Evolutionary conservation across 2,113 vertebrate genomes (phyloP), one percentile per base, ranked within the genome.

Genomic region (Lasiurus cinereus): DNA sequence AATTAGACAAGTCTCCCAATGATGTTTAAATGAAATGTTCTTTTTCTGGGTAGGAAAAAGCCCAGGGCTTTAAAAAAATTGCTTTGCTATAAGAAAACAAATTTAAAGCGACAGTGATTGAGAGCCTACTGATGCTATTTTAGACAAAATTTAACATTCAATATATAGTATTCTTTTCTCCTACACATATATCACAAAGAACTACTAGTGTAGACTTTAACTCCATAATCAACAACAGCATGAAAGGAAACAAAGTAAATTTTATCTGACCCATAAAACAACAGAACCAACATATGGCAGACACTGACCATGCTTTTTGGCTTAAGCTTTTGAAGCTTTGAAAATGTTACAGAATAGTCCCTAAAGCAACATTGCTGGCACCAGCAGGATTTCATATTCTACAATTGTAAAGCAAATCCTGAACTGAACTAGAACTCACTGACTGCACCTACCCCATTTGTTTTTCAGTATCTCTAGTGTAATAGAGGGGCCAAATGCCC

Each of bases 281-380:
- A 98, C 97, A 98, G 98, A 99, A 99, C 98, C 98, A 96, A 98
- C 98, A 98, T 98, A 99, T 97, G 98, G 99, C 98, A 99, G 98
- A 99, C 99, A 99, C 98, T 98, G 98, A 98, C 99, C 99, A 99
- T 99, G 99, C 99, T 99, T 98, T 97, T 98, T 98, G 97, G 98
- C 98, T 98, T 98, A 98, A 98, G 98, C 98, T 98, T 99, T 98
- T 97, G 98, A 98, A 99, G 99, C 98, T 99, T 98, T 98, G 95
- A 98, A 98, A 98, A 98, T 97, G 98, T 99, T 99, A 99, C 97
- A 99, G 98, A 99, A 99, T 79, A 98, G 98, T 98, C 98, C 98
- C 96, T 98, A 98, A 99, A 99, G 99, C 99, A 99, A 98, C 98
- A 99, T 98, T 99, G 99, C 99, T 99, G 99, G 99, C 99, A 99